Conservation (phyloP, 2,888 invertebrate species). For the Horisme vitalbata region DNA sequence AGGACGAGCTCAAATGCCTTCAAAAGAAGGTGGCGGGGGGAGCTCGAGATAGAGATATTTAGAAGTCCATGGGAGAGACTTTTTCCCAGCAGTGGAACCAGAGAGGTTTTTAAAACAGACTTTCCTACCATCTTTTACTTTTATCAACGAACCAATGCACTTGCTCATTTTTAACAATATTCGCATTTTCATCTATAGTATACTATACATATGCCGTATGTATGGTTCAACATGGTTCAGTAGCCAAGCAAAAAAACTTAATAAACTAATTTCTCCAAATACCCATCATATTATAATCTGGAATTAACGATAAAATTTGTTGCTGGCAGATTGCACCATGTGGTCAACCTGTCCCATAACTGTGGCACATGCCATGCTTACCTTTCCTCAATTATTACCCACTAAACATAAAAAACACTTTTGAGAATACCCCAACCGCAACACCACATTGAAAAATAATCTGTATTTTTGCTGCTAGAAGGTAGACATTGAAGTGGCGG, state of each 20-base stretch:
- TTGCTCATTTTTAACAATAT: no score
- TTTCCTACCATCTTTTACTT: no score
- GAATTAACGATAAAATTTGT: conserved; percentile 67
- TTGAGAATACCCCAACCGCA: conserved; percentile 40
- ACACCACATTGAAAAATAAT: conserved; percentile 20
- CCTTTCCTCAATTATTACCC: conserved; percentile 70
- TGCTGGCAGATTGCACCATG: conserved; percentile 75
- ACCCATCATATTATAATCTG: conserved; percentile 58
- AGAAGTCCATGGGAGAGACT: no score
- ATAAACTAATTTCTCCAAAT: conserved; percentile 10
- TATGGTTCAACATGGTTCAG: no score
- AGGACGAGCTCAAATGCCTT: no score
- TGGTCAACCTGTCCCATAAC: conserved; percentile 81
- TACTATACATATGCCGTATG: no score
- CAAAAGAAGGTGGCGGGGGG: no score
- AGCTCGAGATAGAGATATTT: no score
- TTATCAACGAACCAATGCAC: no score
- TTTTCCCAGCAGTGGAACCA: no score
- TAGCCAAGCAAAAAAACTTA: neutral
- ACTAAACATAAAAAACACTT: conserved; percentile 63
- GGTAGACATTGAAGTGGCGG: conserved; percentile 34
- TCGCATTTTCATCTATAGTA: no score
- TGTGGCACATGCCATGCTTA: conserved; percentile 78
- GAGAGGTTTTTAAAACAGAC: no score
- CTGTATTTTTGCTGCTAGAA: conserved; percentile 23